Base-by-base conservation (phyloP, 2,888 invertebrate species). In the Cyaniris semiargus region DNA sequence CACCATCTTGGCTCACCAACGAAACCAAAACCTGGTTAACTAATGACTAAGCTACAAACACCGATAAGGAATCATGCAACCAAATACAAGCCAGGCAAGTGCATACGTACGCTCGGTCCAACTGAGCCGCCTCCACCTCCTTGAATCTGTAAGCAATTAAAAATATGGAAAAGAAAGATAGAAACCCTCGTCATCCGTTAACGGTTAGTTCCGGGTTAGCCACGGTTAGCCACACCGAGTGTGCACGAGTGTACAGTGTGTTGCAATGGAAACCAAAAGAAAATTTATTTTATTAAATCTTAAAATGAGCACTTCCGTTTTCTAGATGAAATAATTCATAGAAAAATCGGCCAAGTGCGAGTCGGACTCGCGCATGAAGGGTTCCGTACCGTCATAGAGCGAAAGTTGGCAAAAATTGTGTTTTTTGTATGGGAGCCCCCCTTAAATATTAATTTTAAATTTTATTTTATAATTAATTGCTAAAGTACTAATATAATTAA, bases 31-130 rank as follows among this genome's bases (percentile, higher is more conserved):
- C 66, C 66, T 66, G 15, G 18, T 66, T 31, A 66, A 66, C 66
- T 66, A 21, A 18, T 66, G 66, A 38, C 6, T 71, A 34, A 71
- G 38, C 34, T 71, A 38, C 38, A 38, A 8, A 71, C 38, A 38
- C 38, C 66, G 13, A 66, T 15, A 66, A 66, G 66, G 66, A 66
- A 53, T 2, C 48, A 48, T 48, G 44, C 84, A 90, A 83, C 81
- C 84, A 82, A 85, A 81, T 85, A 84, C 86, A 88, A 88, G 85
- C 84, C 84, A 83, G 81, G 89, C 88, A 84, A 82, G 83, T 84
- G 88, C 89, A 95, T 97, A 97, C 97, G 95, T 96, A 96, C 96
- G 96, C 95, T 96, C 96, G 95, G 94, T 97, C 97, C 95, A 96
- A 92, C 85, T 95, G 96, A 87, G 96, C 96, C 91, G 96, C 96